A percentile compares a stretch with the other conserved stretches of the same genome.
Evolutionary conservation across 2,888 invertebrate species (phyloP).

Genomic region (Magallana nippona): DNA sequence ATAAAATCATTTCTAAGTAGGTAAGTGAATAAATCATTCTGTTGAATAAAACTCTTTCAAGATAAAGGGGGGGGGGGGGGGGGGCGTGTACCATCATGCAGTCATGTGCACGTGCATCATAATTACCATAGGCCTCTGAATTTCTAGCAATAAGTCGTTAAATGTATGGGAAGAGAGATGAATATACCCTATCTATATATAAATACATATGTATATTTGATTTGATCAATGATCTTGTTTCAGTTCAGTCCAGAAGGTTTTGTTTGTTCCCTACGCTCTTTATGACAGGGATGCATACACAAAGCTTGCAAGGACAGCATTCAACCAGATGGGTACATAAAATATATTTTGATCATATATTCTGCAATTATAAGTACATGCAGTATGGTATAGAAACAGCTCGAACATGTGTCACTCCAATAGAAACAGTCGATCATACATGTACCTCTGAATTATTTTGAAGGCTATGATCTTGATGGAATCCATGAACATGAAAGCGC

Average conservation of each 20-base stretch:
- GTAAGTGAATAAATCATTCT: slow-evolving; percentile 43
- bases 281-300: slow-evolving; percentile 65
- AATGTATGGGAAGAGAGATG: too few relatives aligned
- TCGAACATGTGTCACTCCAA: too few relatives aligned
- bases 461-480: slow-evolving; percentile 62
- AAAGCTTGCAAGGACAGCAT: slow-evolving; percentile 56
- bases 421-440: too few relatives aligned
- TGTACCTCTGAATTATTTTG: not conserved
- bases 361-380: not conserved
- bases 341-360: not conserved
- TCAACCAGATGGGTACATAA: slow-evolving; percentile 58
- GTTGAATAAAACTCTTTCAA: not conserved
- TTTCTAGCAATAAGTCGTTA: too few relatives aligned
- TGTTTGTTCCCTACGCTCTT: slow-evolving; percentile 67
- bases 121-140: too few relatives aligned
- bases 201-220: not conserved
- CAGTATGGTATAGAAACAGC: not conserved
- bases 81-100: not conserved
- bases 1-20: slow-evolving; percentile 60
- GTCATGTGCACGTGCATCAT: too few relatives aligned
- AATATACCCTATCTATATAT: too few relatives aligned
- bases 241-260: slow-evolving; percentile 61
- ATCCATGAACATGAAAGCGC: slow-evolving; percentile 61
- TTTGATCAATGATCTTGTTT: not conserved
- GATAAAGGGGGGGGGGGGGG: not conserved